These are phyloP conservation scores for Branchipolynoe longqiensis DNA, from an alignment of 2,888 invertebrate genomes.

Conservation along the genomic window DNA sequence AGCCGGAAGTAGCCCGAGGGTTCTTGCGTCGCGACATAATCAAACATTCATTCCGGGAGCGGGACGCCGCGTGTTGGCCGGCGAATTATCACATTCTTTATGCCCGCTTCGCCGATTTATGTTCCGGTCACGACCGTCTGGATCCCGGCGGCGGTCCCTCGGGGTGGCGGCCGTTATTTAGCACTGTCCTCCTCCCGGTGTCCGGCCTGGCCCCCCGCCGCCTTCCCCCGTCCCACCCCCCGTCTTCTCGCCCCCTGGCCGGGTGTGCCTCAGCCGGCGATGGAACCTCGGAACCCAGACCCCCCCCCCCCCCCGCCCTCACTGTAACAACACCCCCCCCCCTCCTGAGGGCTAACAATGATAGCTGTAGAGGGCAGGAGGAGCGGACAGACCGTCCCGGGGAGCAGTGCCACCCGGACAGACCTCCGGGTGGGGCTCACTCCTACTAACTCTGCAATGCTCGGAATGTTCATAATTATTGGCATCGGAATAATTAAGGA, in stretches of 20 bases:
- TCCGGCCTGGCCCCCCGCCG: neutral
- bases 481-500: no score
- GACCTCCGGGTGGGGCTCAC: no score
- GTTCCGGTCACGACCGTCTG: constrained; percentile 24
- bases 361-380: constrained; percentile 4
- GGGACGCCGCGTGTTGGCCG: constrained; percentile 2
- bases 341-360: constrained; percentile 2
- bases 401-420: no score
- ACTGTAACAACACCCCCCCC: no score
- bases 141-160: neutral
- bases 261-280: no score
- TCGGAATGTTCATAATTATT: no score
- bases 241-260: neutral
- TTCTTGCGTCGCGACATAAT: constrained; percentile 9
- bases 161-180: constrained; percentile 44
- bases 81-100: constrained; percentile 51
- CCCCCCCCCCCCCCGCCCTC: no score
- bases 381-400: constrained; percentile 15
- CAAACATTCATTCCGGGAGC: constrained; percentile 53
- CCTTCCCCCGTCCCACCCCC: neutral
- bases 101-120: constrained; percentile 5
- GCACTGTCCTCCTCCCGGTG: constrained; percentile 34
- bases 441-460: no score
- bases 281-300: no score
- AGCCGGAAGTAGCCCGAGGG: constrained; percentile 17